Evolutionary conservation across 2,113 vertebrate genomes (phyloP).

Genomic region (Limanda limanda): DNA sequence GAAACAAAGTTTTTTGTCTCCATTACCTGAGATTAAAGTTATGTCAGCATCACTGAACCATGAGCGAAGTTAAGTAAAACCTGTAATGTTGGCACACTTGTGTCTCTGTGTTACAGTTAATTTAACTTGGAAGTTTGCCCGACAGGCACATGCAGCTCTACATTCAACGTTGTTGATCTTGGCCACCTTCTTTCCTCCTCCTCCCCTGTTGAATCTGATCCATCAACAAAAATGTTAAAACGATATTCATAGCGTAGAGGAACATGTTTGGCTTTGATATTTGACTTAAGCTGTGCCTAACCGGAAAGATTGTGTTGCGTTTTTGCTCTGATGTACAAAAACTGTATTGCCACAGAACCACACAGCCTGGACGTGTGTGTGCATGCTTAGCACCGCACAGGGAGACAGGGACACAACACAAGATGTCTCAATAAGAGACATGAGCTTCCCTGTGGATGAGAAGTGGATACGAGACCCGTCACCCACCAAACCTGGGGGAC

Average conservation of each 20-base stretch:
- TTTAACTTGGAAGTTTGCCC: too few species aligned
- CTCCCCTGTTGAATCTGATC: not conserved
- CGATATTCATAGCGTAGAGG: not conserved
- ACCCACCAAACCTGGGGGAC: constrained; percentile 36
- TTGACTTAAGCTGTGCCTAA: not conserved
- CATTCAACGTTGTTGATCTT: too few species aligned
- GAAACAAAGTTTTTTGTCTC: too few species aligned
- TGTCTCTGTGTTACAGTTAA: too few species aligned
- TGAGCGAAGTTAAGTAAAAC: too few species aligned
- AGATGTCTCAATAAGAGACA: constrained; percentile 49
- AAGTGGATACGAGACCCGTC: constrained; percentile 30
- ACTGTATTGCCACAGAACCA: not conserved
- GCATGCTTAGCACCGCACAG: constrained; percentile 31
- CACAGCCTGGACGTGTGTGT: constrained; percentile 16
- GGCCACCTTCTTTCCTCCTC: too few species aligned
- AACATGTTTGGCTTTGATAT: not conserved
- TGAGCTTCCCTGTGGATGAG: constrained; percentile 43
- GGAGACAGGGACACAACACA: constrained; percentile 35
- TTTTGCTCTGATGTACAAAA: constrained; percentile 9
- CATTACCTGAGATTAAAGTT: too few species aligned
- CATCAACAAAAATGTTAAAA: not conserved
- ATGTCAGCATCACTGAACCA: too few species aligned
- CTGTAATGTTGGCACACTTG: too few species aligned
- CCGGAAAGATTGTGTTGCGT: constrained; percentile 7
- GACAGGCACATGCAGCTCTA: too few species aligned